These are phyloP conservation scores for Drosophila aff. DNA, from an alignment of 1,140 invertebrate genomes.

Conservation along the genomic window DNA sequence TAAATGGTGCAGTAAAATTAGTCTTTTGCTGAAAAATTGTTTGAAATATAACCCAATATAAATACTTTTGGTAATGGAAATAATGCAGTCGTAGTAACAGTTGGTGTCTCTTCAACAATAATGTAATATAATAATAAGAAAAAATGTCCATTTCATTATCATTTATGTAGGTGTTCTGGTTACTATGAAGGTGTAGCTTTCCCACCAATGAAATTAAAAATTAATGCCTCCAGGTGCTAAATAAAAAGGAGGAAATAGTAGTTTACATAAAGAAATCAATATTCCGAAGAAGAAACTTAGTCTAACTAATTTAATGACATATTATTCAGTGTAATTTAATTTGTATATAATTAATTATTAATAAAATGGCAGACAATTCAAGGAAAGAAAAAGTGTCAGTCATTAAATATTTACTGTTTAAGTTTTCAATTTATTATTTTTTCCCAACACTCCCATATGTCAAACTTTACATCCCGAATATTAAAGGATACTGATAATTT, in stretches of 20 bases:
- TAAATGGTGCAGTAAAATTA: conserved; percentile 11
- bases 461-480: not conserved
- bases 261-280: not conserved
- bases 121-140: not conserved
- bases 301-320: not conserved
- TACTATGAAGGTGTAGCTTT: not conserved
- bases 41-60: not conserved
- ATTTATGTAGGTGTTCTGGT: not conserved
- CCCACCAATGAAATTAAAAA: not conserved
- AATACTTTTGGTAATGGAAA: not conserved
- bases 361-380: not conserved
- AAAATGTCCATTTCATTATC: too few relatives aligned
- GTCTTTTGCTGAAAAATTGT: not conserved
- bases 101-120: not conserved
- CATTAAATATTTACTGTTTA: not conserved
- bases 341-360: not conserved
- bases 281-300: not conserved
- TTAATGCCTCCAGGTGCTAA: not conserved
- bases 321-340: not conserved
- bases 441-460: not conserved
- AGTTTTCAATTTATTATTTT: not conserved
- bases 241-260: too few relatives aligned
- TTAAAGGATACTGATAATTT: conserved; percentile 8
- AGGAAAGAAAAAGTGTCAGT: too few relatives aligned
- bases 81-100: too few relatives aligned